Percentiles rank a stretch among this genome's conserved stretches.
Evolutionary conservation across 2,113 vertebrate species (phyloP).

Genomic region (rabbit (Oryctolagus cuniculus)): mOryCun1.1 NC_091441.1:101775501-101776000

Average conservation of each 20-base stretch:
- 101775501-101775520: not conserved
- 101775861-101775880: slow-evolving; percentile 92
- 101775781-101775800: slow-evolving; percentile 95
- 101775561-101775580: not conserved
- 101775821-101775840: slow-evolving; percentile 95
- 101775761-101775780: slow-evolving; percentile 90
- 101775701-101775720: not conserved
- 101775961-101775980: slow-evolving; percentile 65
- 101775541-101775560: not conserved
- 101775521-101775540: accelerated
- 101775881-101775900: slow-evolving; percentile 87
- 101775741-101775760: not conserved
- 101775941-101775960: slow-evolving; percentile 83
- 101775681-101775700: not conserved
- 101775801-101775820: slow-evolving; percentile 85
- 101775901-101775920: slow-evolving; percentile 92
- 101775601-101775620: not conserved
- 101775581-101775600: not conserved
- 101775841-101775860: slow-evolving; percentile 97
- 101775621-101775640: not conserved
- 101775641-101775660: not conserved
- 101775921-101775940: slow-evolving; percentile 91
- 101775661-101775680: accelerated
- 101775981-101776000: slow-evolving; percentile 87
- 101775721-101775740: not conserved